Conservation (phyloP, 2,113 vertebrate genomes). For the Tachysurus fulvidraco region DNA sequence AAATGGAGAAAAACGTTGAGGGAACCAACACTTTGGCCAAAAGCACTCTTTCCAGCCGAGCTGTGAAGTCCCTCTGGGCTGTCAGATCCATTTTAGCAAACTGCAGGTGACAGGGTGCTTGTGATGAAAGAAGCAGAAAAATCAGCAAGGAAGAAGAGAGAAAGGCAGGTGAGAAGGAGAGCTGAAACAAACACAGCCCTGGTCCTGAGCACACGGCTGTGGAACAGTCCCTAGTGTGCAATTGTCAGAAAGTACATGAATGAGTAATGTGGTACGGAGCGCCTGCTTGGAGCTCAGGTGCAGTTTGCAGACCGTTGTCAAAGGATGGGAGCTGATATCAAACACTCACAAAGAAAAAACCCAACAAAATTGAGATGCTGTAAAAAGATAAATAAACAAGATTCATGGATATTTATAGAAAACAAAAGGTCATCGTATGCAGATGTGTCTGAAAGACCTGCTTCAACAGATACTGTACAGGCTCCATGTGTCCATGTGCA, state of each 20-base stretch:
- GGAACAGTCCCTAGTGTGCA: constrained; percentile 45
- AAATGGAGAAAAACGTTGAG: constrained; percentile 13
- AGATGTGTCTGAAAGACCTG: constrained; percentile 9
- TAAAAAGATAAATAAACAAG: not conserved
- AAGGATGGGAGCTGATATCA: constrained; percentile 49
- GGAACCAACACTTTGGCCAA: constrained; percentile 36
- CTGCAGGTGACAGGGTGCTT: constrained; percentile 53
- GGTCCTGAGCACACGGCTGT: constrained; percentile 46
- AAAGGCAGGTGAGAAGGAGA: constrained; percentile 32
- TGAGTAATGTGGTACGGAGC: constrained; percentile 64
- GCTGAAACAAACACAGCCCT: constrained; percentile 52
- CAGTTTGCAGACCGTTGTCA: constrained; percentile 53
- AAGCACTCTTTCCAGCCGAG: constrained; percentile 60
- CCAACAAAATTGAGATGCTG: not conserved
- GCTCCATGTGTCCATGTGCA: not conserved
- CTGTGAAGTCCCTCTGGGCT: constrained; percentile 53
- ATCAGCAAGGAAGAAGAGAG: constrained; percentile 47
- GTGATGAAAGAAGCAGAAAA: constrained; percentile 35
- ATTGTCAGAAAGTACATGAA: constrained; percentile 62
- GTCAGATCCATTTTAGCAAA: constrained; percentile 64
- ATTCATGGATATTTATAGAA: constrained; percentile 5
- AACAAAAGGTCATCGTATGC: constrained; percentile 13
- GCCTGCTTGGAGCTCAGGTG: constrained; percentile 46
- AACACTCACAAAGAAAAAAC: constrained; percentile 35
- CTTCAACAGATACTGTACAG: not conserved